Evolutionary conservation across 2,888 invertebrate species (phyloP).

Genomic region (Cecidostiba fungosa): DNA sequence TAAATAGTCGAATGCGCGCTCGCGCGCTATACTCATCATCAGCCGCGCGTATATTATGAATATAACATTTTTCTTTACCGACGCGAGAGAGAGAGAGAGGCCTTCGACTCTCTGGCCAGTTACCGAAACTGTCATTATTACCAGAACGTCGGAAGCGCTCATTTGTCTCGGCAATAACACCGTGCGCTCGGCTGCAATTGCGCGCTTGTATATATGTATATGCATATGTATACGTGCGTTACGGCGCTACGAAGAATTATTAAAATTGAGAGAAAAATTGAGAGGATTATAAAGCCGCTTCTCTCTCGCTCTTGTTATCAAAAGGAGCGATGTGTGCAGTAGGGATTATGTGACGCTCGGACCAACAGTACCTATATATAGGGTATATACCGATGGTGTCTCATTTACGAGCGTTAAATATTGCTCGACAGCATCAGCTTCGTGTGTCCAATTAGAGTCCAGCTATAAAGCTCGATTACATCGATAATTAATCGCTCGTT

Average conservation of each 20-base stretch:
- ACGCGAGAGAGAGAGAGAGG: not conserved
- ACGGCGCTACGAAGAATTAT: not conserved
- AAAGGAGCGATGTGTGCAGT: not conserved
- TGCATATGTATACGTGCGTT: not conserved
- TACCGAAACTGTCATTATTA: conserved; percentile 55
- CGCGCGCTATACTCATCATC: not conserved
- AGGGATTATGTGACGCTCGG: not conserved
- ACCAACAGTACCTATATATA: no score
- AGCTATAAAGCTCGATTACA: not conserved
- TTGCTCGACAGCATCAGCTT: not conserved
- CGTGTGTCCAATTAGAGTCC: conserved; percentile 9
- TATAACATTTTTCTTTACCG: conserved; percentile 20
- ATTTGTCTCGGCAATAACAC: conserved; percentile 30
- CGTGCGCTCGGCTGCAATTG: not conserved
- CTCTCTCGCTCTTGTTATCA: not conserved
- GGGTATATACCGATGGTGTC: not conserved
- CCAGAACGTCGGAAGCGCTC: conserved; percentile 44
- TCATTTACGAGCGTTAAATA: conserved; percentile 6
- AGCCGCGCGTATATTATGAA: not conserved
- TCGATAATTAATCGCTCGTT: conserved; percentile 29
- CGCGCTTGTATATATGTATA: no score
- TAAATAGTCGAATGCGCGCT: not conserved
- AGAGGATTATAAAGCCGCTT: not conserved
- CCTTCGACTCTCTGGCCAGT: conserved; percentile 38
- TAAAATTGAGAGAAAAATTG: conserved; percentile 22